Evolutionary conservation across 2,797 vertebrate genomes (phyloP), one percentile per base, ranked within the genome.

Genomic region (Pitangus sulphuratus): DNA sequence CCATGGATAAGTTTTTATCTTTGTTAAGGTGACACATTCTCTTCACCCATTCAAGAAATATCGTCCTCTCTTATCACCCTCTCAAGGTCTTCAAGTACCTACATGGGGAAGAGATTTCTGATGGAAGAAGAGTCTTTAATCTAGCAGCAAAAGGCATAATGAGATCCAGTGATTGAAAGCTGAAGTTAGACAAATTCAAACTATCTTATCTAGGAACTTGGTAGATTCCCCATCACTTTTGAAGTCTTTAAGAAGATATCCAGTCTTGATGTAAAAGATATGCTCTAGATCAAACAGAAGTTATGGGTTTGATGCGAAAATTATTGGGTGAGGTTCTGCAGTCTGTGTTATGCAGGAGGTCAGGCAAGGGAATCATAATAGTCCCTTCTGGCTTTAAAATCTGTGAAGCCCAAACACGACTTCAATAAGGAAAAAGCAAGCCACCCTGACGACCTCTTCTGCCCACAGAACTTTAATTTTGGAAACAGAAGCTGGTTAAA

Each of bases 391-490:
- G 96, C 96, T 97, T 96, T 95, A 96, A 97, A 97, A 97, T 95
- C 95, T 91, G 93, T 82, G 77, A 96, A 96, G 85, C 96, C 96
- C 96, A 97, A 97, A 97, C 95, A 94, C 90, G 47, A 95, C 95
- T 96, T 96, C 96, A 96, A 96, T 96, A 68, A 91, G 50, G 96
- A 96, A 97, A 96, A 96, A 96, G 94, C 94, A 97, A 96, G 89
- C 62, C 96, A 95, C 96, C 95, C 85, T 89, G 85, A 83, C 17
- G 96, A 96, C 96, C 96, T 95, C 95, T 96, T 97, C 96, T 95
- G 96, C 93, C 91, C 96, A 96, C 94, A 96, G 95, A 96, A 97
- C 94, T 96, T 97, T 96, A 97, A 97, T 96, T 97, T 96, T 96
- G 96, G 95, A 96, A 96, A 95, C 93, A 93, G 89, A 96, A 72